Percentiles rank a stretch among this genome's conserved stretches.
These are phyloP conservation scores for Psilanteris sp. DNA, from an alignment of 1,140 invertebrate genomes.

Conservation along the genomic window DNA sequence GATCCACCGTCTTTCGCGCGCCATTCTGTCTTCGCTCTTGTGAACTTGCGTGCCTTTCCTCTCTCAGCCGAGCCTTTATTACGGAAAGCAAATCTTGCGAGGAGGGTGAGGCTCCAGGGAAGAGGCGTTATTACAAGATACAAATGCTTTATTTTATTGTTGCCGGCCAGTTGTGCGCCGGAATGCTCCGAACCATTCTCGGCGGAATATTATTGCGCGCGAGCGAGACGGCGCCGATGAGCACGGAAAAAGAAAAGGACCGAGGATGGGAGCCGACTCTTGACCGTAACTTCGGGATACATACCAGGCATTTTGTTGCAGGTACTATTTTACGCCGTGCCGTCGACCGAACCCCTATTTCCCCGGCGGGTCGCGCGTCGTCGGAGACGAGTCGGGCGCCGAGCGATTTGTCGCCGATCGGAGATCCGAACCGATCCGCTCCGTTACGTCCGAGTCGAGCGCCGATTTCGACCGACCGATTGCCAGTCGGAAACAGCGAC, in stretches of 20 bases:
- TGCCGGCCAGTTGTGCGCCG: slow-evolving; percentile 68
- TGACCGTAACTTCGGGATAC: slow-evolving; percentile 59
- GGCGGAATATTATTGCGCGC: slow-evolving; percentile 67
- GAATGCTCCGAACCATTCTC: slow-evolving; percentile 70
- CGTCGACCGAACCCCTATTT: slow-evolving; percentile 16
- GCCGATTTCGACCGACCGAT: no score
- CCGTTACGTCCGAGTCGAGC: no score
- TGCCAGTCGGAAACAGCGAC: slow-evolving; percentile 3
- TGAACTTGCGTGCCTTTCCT: slow-evolving; percentile 46
- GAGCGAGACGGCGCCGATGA: slow-evolving; percentile 24
- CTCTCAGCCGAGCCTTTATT: slow-evolving; percentile 67
- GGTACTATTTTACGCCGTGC: slow-evolving; percentile 55
- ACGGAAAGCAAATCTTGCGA: slow-evolving; percentile 70
- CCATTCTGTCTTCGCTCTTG: slow-evolving; percentile 24
- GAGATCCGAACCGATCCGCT: no score
- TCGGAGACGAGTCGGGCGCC: neutral
- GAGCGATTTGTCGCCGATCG: slow-evolving; percentile 2
- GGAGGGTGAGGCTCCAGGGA: slow-evolving; percentile 61
- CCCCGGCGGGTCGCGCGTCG: neutral
- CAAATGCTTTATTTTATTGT: slow-evolving; percentile 77
- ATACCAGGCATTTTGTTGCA: slow-evolving; percentile 64
- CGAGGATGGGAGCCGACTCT: slow-evolving; percentile 51
- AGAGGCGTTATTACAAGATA: slow-evolving; percentile 74
- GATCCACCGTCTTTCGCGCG: slow-evolving; percentile 46
- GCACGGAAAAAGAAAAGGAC: slow-evolving; percentile 49